A percentile compares a stretch with the other conserved stretches of the same genome.
Evolutionary conservation across 2,797 vertebrate species (phyloP).

Genomic region (Chrysocyon brachyurus): DNA sequence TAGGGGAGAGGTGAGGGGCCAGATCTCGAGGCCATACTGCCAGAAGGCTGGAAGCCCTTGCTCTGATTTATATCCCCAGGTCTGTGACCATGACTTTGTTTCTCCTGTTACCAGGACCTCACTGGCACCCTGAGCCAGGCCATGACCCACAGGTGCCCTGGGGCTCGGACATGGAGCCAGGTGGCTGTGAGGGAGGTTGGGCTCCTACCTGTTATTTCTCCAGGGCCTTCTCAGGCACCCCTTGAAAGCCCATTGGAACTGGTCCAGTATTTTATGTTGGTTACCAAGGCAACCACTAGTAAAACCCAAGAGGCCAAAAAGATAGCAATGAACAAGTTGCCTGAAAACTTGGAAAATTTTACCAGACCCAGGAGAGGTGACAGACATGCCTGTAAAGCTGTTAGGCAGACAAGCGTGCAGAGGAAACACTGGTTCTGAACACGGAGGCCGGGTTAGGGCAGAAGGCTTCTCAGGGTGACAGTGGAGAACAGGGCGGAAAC

Average conservation of each 20-base stretch:
- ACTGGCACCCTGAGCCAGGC: neutral
- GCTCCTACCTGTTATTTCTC: neutral
- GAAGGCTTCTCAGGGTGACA: neutral
- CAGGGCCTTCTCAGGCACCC: neutral
- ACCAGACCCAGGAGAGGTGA: neutral
- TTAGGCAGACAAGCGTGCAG: neutral
- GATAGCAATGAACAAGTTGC: neutral
- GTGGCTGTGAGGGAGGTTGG: neutral
- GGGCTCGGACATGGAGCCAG: neutral
- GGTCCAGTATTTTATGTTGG: constrained; percentile 40
- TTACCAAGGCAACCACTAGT: constrained; percentile 37
- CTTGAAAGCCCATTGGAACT: neutral
- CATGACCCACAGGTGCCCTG: neutral
- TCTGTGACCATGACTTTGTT: neutral
- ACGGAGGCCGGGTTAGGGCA: neutral
- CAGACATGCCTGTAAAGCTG: constrained; percentile 18
- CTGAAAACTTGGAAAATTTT: constrained; percentile 40
- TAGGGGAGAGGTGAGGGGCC: neutral
- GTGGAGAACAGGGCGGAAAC: neutral
- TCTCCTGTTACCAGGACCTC: neutral
- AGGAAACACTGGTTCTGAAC: neutral
- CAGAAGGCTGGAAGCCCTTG: neutral
- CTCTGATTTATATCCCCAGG: neutral
- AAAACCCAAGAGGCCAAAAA: constrained; percentile 38
- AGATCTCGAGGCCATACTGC: no score